phyloP scores from a whole-genome alignment of 2,797 vertebrate genomes.

The Hozukius guyotensis region DNA sequence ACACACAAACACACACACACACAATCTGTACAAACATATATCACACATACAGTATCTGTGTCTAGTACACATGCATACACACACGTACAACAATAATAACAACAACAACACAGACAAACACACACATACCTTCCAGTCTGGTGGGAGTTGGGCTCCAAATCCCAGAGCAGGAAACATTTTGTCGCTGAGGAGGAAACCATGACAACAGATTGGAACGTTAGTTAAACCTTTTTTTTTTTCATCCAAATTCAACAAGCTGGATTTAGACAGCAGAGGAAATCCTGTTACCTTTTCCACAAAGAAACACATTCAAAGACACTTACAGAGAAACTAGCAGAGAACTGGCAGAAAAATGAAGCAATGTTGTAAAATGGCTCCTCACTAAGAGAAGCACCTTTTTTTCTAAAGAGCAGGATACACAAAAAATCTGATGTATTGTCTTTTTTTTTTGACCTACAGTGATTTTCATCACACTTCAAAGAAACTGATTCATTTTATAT shows the following conservation, averaged over 20 bases:
- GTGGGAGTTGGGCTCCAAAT: conserved; percentile 97
- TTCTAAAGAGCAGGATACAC: not conserved
- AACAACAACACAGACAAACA: not conserved
- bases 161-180: conserved; percentile 99
- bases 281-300: conserved; percentile 48
- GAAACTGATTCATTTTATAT: too few relatives aligned
- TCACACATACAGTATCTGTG: not conserved
- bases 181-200: conserved; percentile 86
- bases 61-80: not conserved
- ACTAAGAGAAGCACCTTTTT: not conserved
- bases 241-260: conserved; percentile 51
- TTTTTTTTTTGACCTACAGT: not conserved
- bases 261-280: conserved; percentile 60
- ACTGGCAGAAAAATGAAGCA: conserved; percentile 3
- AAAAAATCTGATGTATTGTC: not conserved
- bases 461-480: not conserved
- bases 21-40: conserved; percentile 27
- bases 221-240: conserved; percentile 34
- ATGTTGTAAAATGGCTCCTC: conserved; percentile 24
- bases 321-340: conserved; percentile 17
- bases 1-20: not conserved
- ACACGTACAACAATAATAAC: not conserved
- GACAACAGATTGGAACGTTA: conserved; percentile 72
- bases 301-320: conserved; percentile 32
- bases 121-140: conserved; percentile 95